These are phyloP conservation scores for Notocelia uddmanniana DNA, from an alignment of 2,888 invertebrate species.

Conservation along the genomic window DNA sequence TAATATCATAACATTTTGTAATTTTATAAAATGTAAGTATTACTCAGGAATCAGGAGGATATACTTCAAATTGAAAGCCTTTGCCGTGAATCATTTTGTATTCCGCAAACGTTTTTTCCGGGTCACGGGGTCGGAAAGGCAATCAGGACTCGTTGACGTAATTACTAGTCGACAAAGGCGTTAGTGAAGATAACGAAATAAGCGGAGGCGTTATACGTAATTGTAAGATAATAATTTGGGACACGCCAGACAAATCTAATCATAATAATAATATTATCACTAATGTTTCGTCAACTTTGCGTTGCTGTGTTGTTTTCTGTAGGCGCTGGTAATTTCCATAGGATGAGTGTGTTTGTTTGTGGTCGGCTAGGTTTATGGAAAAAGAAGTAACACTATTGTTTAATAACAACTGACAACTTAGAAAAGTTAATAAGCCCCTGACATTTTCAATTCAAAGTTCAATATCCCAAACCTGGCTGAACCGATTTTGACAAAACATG, in stretches of 20 bases:
- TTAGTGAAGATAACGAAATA: conserved; percentile 9
- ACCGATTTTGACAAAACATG: no score
- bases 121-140: conserved; percentile 21
- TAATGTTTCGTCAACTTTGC: not conserved
- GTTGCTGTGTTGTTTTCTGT: conserved; percentile 7
- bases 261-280: conserved; percentile 10
- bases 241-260: not conserved
- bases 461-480: no score
- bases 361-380: no score
- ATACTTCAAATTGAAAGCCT: conserved; percentile 4
- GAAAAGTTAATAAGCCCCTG: no score
- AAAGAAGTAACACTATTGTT: no score
- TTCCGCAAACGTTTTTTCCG: not conserved
- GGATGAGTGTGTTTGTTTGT: no score
- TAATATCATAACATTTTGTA: no score
- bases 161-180: conserved; percentile 12
- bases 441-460: no score
- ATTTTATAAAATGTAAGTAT: no score
- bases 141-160: no score
- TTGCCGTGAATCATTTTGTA: not conserved
- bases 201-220: not conserved
- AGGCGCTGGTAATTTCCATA: conserved; percentile 2
- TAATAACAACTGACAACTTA: no score
- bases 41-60: not conserved
- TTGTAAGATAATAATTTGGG: conserved; percentile 1